Evolutionary conservation across 2,113 vertebrate genomes (phyloP), one percentile per base, ranked within the genome.

Genomic region (Uropsilus gracilis): DNA sequence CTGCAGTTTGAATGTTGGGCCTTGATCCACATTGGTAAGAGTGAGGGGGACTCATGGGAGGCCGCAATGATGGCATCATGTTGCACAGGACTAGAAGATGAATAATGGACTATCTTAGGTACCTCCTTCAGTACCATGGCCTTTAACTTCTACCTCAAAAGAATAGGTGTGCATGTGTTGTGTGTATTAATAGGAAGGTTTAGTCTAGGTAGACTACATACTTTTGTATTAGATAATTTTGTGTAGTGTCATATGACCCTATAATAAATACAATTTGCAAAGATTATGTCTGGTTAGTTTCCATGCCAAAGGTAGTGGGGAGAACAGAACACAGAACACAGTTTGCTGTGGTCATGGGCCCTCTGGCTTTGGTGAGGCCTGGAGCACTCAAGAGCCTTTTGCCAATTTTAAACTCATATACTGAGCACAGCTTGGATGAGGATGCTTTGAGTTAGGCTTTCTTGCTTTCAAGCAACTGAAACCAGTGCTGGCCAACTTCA

Each of bases 241-340:
- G 6, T 63, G 53, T 32, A 46, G 68, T 50, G 22, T 20, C 68
- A 28, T 57, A 37, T 82, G 48, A 89, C 83, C 18, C 28, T 86
- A 39, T 68, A 82, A 68, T 84, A 85, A 94, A 76, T 71, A 14
- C 69, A 72, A 61, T 91, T 75, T 90, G 48, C 37, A 85, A 81
- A 93, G 77, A 34, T 86, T 69, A 42, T 34, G 22, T 94, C 75
- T 95, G 80, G 42, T 73, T 78, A 61, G 66, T 88, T 94, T 90
- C 55, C 82, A 77, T 12, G 63, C 39, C 34, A 76, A 90, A 80
- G 72, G 39, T 24, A 24, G 8, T 24, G 12, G 89, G 7, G 17
- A 46, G 18, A 66, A 28, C 3, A 3, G 66, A 72, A 59, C 17
- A 6, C 18, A 8, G 59, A 48, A 42, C 30, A 63, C 2, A 16